A percentile compares a stretch with the other conserved stretches of the same genome.
Evolutionary conservation across 2,888 invertebrate genomes (phyloP).

Genomic region (Tolmerus cingulatus): DNA sequence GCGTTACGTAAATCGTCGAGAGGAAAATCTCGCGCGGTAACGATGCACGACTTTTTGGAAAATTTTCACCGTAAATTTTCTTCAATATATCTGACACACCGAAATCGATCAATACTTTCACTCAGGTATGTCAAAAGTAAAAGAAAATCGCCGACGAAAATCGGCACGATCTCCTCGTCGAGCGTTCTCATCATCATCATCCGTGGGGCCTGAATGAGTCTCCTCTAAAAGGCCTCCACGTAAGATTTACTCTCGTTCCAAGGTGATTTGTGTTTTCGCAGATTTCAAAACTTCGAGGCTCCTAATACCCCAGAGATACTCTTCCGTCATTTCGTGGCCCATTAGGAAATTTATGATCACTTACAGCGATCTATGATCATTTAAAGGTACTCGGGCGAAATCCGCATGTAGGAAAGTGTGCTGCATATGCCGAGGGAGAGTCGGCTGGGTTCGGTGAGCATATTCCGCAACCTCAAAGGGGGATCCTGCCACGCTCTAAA

Average conservation of each 20-base stretch:
- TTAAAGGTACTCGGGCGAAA: conserved; percentile 19
- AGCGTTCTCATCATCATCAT: conserved; percentile 42
- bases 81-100: conserved; percentile 26
- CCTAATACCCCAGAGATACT: conserved; percentile 26
- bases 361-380: conserved; percentile 45
- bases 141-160: conserved; percentile 24
- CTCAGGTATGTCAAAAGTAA: conserved; percentile 36
- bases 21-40: conserved; percentile 17
- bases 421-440: not conserved
- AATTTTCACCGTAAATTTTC: conserved; percentile 36
- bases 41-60: conserved; percentile 39
- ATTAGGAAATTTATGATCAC: conserved; percentile 49
- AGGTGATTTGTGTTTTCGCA: conserved; percentile 47
- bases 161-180: conserved; percentile 38
- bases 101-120: conserved; percentile 40
- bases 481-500: conserved; percentile 3
- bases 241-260: conserved; percentile 45
- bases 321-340: conserved; percentile 48
- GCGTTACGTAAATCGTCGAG: conserved; percentile 35
- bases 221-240: conserved; percentile 37
- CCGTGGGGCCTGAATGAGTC: conserved; percentile 2
- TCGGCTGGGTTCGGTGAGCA: not conserved
- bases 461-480: not conserved
- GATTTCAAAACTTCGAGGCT: conserved; percentile 36
- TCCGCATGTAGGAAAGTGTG: conserved; percentile 19